Evolutionary conservation across 1,140 invertebrate species (phyloP).

Genomic region (Calephelis nemesis): DNA sequence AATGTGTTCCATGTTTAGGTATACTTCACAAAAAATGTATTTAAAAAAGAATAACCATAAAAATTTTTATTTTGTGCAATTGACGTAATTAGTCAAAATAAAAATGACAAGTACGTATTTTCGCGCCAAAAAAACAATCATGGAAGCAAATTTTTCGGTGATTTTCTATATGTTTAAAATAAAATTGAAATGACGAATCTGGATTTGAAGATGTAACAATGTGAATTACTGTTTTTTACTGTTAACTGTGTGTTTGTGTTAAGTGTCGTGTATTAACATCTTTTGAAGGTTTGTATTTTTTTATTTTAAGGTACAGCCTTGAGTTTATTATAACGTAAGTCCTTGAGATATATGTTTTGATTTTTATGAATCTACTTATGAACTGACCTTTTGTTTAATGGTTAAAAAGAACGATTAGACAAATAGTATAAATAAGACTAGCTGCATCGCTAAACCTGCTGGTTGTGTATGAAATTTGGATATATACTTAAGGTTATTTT

Average conservation of each 20-base stretch:
- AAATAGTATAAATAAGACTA: no score
- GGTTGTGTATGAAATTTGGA: no score
- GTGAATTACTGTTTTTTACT: conserved; percentile 53
- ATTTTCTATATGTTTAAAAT: conserved; percentile 70
- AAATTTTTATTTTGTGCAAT: background rate
- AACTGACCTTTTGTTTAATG: no score
- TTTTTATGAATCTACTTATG: no score
- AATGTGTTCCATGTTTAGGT: conserved; percentile 6
- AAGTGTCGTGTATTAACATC: conserved; percentile 28
- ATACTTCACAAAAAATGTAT: conserved; percentile 4
- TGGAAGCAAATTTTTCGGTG: conserved; percentile 51
- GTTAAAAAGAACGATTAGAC: no score
- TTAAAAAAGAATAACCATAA: conserved; percentile 6
- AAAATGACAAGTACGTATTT: conserved; percentile 39
- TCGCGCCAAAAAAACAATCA: conserved; percentile 71
- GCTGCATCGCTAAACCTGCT: no score
- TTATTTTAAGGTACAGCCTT: conserved; percentile 7
- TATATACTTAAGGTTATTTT: no score
- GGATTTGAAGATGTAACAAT: conserved; percentile 39
- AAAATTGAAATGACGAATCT: conserved; percentile 67
- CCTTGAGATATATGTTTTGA: no score
- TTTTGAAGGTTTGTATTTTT: conserved; percentile 27
- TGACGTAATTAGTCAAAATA: conserved; percentile 11
- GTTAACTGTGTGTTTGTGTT: conserved; percentile 42
- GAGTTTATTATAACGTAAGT: no score